Evolutionary conservation across 1,140 invertebrate species (phyloP).

Genomic region (Zaprionus taronus): DNA sequence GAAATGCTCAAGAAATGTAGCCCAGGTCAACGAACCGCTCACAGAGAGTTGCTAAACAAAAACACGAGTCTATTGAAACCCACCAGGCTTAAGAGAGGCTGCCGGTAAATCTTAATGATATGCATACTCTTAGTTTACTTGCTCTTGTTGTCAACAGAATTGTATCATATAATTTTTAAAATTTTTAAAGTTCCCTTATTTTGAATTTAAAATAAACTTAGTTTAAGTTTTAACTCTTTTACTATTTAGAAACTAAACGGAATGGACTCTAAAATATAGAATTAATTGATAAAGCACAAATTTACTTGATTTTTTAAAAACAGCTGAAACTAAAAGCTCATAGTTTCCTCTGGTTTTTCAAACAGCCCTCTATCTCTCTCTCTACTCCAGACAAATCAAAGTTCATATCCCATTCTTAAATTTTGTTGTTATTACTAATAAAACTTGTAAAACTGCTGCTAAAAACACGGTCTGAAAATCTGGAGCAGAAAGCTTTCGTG

Average conservation of each 20-base stretch:
- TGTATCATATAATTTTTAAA: not conserved
- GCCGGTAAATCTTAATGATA: not conserved
- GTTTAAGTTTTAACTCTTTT: not conserved
- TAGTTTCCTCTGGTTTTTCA: not conserved
- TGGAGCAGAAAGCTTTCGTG: not conserved
- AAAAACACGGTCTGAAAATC: not conserved
- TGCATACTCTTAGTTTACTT: not conserved
- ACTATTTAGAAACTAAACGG: not conserved
- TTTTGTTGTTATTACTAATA: not conserved
- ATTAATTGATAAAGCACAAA: not conserved
- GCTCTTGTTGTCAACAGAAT: not conserved
- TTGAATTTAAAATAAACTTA: not conserved
- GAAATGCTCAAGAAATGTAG: conserved; percentile 49
- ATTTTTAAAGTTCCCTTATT: too few relatives aligned
- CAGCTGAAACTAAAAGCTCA: not conserved
- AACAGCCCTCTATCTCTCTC: not conserved
- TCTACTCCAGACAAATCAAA: not conserved
- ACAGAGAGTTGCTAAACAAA: conserved; percentile 52
- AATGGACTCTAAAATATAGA: not conserved
- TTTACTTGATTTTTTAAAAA: not conserved
- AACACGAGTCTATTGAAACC: conserved; percentile 22
- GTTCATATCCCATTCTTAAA: not conserved
- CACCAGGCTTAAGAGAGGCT: conserved; percentile 19
- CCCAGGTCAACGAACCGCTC: conserved; percentile 74
- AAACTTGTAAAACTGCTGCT: not conserved